Conservation (phyloP, 2,797 vertebrate genomes). For the Falco concolor region DNA sequence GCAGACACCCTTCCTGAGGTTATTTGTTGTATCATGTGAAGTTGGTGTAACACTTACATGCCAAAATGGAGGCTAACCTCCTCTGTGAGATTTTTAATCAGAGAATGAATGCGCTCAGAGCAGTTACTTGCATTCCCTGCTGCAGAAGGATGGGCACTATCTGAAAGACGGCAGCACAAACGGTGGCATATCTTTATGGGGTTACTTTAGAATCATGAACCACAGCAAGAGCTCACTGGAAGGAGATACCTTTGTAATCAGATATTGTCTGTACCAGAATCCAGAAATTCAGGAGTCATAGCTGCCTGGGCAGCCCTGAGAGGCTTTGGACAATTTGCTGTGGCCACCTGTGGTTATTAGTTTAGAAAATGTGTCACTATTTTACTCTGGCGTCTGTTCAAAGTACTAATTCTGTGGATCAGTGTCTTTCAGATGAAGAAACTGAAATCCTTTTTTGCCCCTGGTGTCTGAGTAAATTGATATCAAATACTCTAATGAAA, state of each 20-base stretch:
- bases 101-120: conserved; percentile 1
- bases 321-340: conserved; percentile 25
- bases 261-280: neutral
- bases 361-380: conserved; percentile 22
- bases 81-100: conserved; percentile 19
- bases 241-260: neutral
- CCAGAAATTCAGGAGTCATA: neutral
- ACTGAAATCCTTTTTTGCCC: conserved; percentile 54
- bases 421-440: conserved; percentile 56
- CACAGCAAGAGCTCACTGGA: neutral
- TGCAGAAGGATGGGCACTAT: neutral
- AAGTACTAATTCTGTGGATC: conserved; percentile 50
- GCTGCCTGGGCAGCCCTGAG: neutral
- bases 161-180: neutral
- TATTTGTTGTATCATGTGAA: neutral
- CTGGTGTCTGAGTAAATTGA: conserved; percentile 59
- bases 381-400: conserved; percentile 39
- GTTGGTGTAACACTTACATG: neutral
- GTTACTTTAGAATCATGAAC: neutral
- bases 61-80: neutral
- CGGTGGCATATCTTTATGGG: neutral
- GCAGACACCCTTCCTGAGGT: neutral
- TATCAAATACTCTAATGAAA: conserved; percentile 52
- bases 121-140: neutral
- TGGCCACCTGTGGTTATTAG: conserved; percentile 1